Base-by-base conservation (phyloP, 2,113 vertebrate genomes). In the Dryoscopus gambensis region DNA sequence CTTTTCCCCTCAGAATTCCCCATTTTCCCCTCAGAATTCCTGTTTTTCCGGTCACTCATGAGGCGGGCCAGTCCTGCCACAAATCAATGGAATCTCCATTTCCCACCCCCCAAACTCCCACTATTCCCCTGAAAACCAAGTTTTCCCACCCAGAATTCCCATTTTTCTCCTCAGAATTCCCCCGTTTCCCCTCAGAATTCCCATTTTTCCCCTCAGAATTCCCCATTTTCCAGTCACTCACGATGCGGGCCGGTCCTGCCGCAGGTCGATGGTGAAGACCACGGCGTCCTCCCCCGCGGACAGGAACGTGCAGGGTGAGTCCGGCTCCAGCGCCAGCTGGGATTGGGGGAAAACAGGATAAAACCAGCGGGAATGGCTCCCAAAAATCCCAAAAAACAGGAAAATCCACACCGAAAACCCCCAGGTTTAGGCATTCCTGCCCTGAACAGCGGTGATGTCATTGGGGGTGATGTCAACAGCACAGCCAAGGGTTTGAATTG, bases 221-320 rank as follows among this genome's bases (percentile, higher is more conserved):
- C 55, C 11, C 21, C 4, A 7, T 22, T 24, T 57, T 39, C 39
- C 39, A 39, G 39, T 12, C 56, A 42, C 28, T n/a, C 97, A 99
- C 99, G 98, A 99, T 89, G 99, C 99, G 0, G 99, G 99, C 9
- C 99, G 98, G 94, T 99, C 99, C 49, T 98, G 98, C 81, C 99
- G 98, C 93, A 99, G 97, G 94, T 99, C 99, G 20, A 99, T 99
- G 85, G 99, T 98, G 95, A 99, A 99, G 67, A 99, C 99, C 15
- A 99, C 99, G 3, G 99, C 99, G 50, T 99, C 99, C 95, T 99
- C 99, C 73, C 99, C 99, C n/a, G 99, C 99, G 3, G 99, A 99
- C 44, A 99, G 98, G 95, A 99, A 99, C 59, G 98, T 99, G 97
- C 99, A 99, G n/a, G 99, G 99, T 5, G 99, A 99, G 93, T 99